Evolutionary conservation across 2,113 vertebrate species (phyloP).

Genomic region (Lontra canadensis): DNA sequence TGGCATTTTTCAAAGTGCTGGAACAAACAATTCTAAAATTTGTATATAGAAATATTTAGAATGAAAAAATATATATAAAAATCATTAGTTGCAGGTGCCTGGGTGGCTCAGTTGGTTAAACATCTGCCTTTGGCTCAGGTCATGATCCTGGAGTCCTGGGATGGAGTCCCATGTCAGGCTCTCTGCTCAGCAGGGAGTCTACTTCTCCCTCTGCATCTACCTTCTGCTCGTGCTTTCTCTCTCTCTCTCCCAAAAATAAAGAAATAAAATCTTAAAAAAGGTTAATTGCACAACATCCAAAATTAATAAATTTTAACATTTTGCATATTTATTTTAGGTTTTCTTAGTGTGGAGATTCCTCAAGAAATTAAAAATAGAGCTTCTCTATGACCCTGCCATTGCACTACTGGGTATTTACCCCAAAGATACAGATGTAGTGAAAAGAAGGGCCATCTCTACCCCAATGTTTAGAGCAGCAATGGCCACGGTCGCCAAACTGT

Average conservation of each 20-base stretch:
- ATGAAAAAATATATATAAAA: not conserved
- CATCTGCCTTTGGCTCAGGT: not conserved
- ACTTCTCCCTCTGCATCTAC: not conserved
- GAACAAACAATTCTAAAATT: too few species aligned
- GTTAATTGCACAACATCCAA: not conserved
- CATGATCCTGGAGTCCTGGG: not conserved
- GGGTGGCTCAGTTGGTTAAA: not conserved
- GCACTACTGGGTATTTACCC: too few species aligned
- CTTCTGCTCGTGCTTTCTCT: too few species aligned
- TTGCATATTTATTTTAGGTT: constrained; percentile 11
- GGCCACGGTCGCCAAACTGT: too few species aligned
- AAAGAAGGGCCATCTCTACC: too few species aligned
- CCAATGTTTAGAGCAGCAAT: too few species aligned
- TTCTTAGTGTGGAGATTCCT: not conserved
- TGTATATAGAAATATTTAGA: constrained; percentile 15
- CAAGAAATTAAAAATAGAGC: too few species aligned
- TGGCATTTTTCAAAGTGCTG: too few species aligned
- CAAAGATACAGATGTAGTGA: too few species aligned
- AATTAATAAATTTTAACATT: not conserved
- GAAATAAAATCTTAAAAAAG: constrained; percentile 29
- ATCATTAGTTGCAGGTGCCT: not conserved
- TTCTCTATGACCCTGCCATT: too few species aligned
- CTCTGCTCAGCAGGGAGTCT: too few species aligned
- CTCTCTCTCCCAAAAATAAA: not conserved
- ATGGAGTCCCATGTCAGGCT: not conserved